phyloP scores from a whole-genome alignment of 2,113 vertebrate genomes.

The Brachypodius melanocephalos region DNA sequence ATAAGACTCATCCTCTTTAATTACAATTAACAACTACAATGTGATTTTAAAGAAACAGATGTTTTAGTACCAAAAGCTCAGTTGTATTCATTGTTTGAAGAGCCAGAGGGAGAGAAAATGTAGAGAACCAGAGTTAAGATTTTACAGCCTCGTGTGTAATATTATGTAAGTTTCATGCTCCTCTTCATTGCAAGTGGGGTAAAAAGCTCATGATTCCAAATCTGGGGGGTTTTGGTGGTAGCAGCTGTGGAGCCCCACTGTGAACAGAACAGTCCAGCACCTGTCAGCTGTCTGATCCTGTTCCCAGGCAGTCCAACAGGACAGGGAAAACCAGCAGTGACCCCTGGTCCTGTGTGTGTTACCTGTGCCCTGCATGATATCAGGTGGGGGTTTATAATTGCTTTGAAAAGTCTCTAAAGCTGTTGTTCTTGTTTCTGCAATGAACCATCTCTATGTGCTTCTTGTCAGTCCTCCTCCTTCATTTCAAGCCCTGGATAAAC shows the following conservation, averaged over 20 bases:
- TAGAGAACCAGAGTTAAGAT: neutral
- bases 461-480: neutral
- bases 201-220: neutral
- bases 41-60: neutral
- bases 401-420: neutral
- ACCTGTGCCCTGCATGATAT: neutral
- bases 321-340: neutral
- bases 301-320: neutral
- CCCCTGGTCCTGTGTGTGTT: neutral
- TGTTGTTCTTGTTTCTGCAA: neutral
- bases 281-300: rapidly evolving
- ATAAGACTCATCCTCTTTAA: neutral
- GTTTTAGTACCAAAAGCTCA: neutral
- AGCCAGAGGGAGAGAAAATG: neutral
- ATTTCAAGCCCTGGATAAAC: neutral
- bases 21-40: neutral
- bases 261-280: rapidly evolving
- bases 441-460: neutral
- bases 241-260: neutral
- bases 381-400: neutral
- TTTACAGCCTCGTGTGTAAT: neutral
- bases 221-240: neutral
- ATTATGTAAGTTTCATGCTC: neutral
- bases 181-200: neutral
- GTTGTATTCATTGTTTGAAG: neutral